A percentile compares a stretch with the other conserved stretches of the same genome.
Conservation (phyloP, 2,797 vertebrate genomes). For the Coccyzus lansbergi region DNA sequence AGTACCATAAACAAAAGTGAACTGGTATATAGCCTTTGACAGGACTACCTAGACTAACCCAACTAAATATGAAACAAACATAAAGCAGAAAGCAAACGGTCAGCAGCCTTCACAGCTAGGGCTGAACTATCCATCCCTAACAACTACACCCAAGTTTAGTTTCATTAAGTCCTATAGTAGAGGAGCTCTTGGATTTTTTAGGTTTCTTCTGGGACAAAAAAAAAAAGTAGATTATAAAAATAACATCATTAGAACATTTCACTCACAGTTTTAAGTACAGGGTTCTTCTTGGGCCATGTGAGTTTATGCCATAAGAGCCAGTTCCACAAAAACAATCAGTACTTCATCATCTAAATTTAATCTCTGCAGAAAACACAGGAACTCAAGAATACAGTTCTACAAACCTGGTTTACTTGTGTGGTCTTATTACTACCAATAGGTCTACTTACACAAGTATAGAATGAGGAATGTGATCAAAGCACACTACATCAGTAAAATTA, state of each 20-base stretch:
- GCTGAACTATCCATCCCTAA: neutral
- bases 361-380: neutral
- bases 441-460: slow-evolving; percentile 31
- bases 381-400: neutral
- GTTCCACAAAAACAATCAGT: neutral
- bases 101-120: neutral
- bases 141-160: neutral
- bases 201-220: neutral
- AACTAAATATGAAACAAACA: neutral
- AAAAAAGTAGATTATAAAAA: neutral
- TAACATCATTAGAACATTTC: slow-evolving; percentile 1
- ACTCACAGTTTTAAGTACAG: slow-evolving; percentile 5
- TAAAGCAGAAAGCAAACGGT: neutral
- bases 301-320: neutral
- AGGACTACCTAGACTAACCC: neutral
- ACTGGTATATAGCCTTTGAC: neutral
- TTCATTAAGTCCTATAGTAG: neutral
- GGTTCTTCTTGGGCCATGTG: neutral
- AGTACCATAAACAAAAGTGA: neutral
- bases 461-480: slow-evolving; percentile 43
- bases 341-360: slow-evolving; percentile 43
- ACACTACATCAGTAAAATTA: slow-evolving; percentile 34
- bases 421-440: slow-evolving; percentile 34
- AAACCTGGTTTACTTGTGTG: slow-evolving; percentile 30
- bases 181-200: neutral